phyloP scores from a whole-genome alignment of 2,797 vertebrate species.

The Muraenolepis orangiensis region DNA sequence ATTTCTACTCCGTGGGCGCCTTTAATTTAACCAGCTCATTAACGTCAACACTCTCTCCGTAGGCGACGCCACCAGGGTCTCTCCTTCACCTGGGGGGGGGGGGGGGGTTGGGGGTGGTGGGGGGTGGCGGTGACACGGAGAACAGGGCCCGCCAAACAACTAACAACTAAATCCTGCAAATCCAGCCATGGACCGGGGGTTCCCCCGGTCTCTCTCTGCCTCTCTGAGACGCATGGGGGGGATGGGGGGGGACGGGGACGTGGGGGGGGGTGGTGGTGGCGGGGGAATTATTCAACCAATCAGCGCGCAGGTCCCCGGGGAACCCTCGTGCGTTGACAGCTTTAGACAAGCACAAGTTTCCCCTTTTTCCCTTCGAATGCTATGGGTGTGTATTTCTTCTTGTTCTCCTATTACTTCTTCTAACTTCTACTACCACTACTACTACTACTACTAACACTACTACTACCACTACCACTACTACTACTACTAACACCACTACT shows the following conservation, averaged over 20 bases:
- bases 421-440: no score
- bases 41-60: conserved; percentile 36
- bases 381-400: not conserved
- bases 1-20: no score
- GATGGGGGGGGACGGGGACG: no score
- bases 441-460: no score
- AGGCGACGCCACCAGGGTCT: conserved; percentile 31
- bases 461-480: no score
- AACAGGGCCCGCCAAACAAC: conserved; percentile 58
- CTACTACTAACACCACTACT: no score
- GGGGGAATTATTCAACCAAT: conserved; percentile 84
- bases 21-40: conserved; percentile 22
- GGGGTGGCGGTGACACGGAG: conserved; percentile 46
- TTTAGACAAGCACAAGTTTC: conserved; percentile 78
- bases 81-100: not conserved
- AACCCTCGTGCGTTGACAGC: conserved; percentile 70
- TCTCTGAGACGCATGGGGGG: no score
- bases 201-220: no score
- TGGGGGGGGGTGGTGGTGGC: no score
- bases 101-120: no score
- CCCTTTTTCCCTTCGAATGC: conserved; percentile 58
- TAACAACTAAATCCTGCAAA: conserved; percentile 70
- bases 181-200: no score
- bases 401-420: no score
- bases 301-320: conserved; percentile 67